phyloP scores from a whole-genome alignment of 92 coral and sea anemone genomes.

The Blastomussa wellsi region DNA sequence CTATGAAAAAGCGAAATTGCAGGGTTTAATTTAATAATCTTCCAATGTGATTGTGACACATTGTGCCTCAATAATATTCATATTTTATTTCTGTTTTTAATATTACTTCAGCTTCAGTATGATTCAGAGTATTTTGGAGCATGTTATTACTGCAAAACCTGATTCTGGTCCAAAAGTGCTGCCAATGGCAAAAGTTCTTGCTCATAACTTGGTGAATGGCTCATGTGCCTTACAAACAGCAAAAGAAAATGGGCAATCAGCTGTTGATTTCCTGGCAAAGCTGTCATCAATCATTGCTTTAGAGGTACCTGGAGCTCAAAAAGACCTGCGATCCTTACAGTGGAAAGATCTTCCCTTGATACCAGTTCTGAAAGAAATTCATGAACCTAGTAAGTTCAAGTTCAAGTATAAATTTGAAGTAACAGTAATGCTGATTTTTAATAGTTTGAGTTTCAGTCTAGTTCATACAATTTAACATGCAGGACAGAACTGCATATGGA shows the following conservation, averaged over 20 bases:
- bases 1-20: too few species aligned
- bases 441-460: too few species aligned
- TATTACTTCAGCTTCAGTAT: neutral
- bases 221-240: neutral
- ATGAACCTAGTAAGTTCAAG: conserved; percentile 21
- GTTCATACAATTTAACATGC: too few species aligned
- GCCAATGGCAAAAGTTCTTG: conserved; percentile 18
- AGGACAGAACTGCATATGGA: too few species aligned
- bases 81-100: neutral
- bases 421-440: too few species aligned
- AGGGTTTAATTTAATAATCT: too few species aligned
- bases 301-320: conserved; percentile 48
- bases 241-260: conserved; percentile 19
- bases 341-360: conserved; percentile 66
- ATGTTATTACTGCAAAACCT: conserved; percentile 1
- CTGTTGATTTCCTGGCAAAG: conserved; percentile 31
- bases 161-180: conserved; percentile 18
- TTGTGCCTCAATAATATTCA: neutral
- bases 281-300: conserved; percentile 42
- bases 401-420: neutral
- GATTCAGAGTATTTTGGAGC: conserved; percentile 17
- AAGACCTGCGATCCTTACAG: conserved; percentile 32
- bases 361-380: conserved; percentile 38
- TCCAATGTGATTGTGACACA: too few species aligned
- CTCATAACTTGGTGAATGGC: neutral